A percentile compares a stretch with the other conserved stretches of the same genome.
Conservation (phyloP, 2,888 invertebrate genomes). For the Oxytorus armatus region DNA sequence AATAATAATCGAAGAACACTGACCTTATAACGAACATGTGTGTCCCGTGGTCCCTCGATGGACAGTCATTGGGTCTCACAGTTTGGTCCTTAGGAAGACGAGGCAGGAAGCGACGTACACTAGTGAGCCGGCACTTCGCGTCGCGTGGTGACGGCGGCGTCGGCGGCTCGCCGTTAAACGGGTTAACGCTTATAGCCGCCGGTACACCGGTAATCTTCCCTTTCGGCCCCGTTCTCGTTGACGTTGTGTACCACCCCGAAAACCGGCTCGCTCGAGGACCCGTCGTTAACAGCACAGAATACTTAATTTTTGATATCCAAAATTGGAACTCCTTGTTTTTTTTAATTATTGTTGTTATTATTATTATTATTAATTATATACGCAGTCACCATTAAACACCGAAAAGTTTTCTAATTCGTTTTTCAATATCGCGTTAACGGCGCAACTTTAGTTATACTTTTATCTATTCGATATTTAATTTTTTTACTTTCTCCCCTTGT, state of each 20-base stretch:
- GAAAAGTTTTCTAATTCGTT: slow-evolving; percentile 20
- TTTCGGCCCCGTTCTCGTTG: slow-evolving; percentile 64
- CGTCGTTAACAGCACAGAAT: slow-evolving; percentile 53
- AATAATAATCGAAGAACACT: slow-evolving; percentile 65
- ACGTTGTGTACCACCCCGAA: slow-evolving; percentile 42
- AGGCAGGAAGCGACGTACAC: slow-evolving; percentile 64
- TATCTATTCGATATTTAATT: background rate
- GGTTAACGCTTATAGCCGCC: slow-evolving; percentile 60
- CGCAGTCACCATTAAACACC: slow-evolving; percentile 42
- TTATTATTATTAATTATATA: slow-evolving; percentile 6
- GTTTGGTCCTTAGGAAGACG: slow-evolving; percentile 69
- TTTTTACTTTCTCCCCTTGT: background rate
- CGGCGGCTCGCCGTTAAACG: slow-evolving; percentile 61
- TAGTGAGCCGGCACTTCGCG: slow-evolving; percentile 59
- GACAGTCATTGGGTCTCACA: slow-evolving; percentile 83
- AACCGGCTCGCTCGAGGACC: slow-evolving; percentile 40
- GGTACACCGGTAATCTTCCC: slow-evolving; percentile 60
- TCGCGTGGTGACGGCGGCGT: slow-evolving; percentile 61
- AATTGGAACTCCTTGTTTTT: slow-evolving; percentile 26
- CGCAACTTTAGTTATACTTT: slow-evolving; percentile 3
- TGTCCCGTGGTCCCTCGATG: slow-evolving; percentile 84
- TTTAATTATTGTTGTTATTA: no score
- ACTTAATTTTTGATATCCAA: slow-evolving; percentile 51
- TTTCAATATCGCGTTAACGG: background rate
- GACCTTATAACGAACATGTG: slow-evolving; percentile 84